Base-by-base conservation (phyloP, 2,113 vertebrate genomes). In the Proteles cristata region DNA sequence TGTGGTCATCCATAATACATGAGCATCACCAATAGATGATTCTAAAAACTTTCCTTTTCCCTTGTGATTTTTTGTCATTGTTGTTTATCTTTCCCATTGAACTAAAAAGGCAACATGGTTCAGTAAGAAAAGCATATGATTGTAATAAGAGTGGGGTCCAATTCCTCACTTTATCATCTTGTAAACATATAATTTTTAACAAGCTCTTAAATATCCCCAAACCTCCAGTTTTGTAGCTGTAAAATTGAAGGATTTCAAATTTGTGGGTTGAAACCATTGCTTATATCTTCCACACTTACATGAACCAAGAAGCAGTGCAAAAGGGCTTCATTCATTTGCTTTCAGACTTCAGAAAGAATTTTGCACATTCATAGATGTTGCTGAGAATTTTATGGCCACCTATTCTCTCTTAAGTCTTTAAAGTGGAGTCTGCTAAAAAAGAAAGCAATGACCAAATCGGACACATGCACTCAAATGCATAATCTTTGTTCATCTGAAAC, bases 201-300 rank as follows among this genome's bases (percentile, higher is more conserved):
- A 35, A 69, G 19, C 3, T 2, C 11, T 12, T 81, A 48, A 35
- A 21, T 28, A 69, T 80, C 33, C 39, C 53, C 6, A 15, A 85
- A 7, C 7, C 74, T 89, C 35, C 5, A n/a, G 25, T 81, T 74
- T 88, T 92, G 91, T 16, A 92, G n/a, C 9, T 84, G 26, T 48
- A 85, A 43, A 93, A 88, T n/a, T 50, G n/a, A 88, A 94, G 1
- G 11, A 25, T 97, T 66, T 76, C 21, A 79, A 58, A 10, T 25
- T 48, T 31, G 58, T 35, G 50, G 7, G 16, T 17, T 90, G 43
- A 93, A 90, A 96, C n/a, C 33, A 90, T 28, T 84, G 66, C 31
- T 68, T 93, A 25, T 81, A 25, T 73, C 35, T 28, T 83, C n/a
- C 1, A 35, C 0, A 77, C 1, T 3, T 45, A 16, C 0, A 0